These are phyloP conservation scores for Esox masquinongy DNA, from an alignment of 2,797 vertebrate genomes.

Conservation along the genomic window DNA sequence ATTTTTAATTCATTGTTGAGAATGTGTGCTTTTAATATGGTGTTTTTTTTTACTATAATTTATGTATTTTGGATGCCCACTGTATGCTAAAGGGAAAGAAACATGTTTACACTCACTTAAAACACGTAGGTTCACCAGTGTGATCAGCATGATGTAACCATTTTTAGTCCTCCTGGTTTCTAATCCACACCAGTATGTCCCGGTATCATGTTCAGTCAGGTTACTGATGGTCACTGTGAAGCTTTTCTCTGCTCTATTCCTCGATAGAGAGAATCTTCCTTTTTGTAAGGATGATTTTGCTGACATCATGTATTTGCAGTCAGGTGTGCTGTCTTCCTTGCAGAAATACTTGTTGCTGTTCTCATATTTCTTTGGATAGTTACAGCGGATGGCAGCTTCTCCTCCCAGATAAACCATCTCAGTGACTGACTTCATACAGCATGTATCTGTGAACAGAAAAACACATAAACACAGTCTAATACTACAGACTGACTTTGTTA, in stretches of 20 bases:
- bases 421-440: background rate
- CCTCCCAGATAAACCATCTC: background rate
- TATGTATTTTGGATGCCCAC: too few relatives aligned
- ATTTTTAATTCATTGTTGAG: too few relatives aligned
- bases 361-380: background rate
- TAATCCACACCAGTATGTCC: constrained; percentile 33
- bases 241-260: background rate
- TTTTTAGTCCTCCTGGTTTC: background rate
- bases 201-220: constrained; percentile 29
- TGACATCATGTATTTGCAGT: background rate
- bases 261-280: constrained; percentile 9
- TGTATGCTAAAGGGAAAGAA: background rate
- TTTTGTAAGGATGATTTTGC: background rate
- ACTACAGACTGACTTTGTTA: background rate
- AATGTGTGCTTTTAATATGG: too few relatives aligned
- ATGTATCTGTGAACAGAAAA: background rate
- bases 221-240: constrained; percentile 23
- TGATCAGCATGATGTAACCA: background rate
- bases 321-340: background rate
- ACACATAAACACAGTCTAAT: background rate
- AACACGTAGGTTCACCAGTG: background rate
- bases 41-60: too few relatives aligned
- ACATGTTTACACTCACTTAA: background rate
- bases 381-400: constrained; percentile 3
- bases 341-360: constrained; percentile 33